A percentile compares a stretch with the other conserved stretches of the same genome.
Evolutionary conservation across 1,140 invertebrate species (phyloP).

Genomic region (Telenomus remus): DNA sequence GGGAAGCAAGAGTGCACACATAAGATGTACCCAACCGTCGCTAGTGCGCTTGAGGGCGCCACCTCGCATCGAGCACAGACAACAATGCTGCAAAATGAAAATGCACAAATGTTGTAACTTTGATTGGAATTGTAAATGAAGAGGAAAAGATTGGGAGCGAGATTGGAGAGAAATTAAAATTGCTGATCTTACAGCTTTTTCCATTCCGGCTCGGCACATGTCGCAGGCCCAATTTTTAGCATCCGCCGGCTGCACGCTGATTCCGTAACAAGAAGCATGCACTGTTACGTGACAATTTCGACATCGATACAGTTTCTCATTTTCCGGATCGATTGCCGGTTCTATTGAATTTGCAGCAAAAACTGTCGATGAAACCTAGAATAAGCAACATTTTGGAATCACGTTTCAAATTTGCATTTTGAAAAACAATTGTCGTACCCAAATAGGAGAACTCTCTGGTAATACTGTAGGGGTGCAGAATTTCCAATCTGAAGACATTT

Average conservation of each 20-base stretch:
- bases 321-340: conserved; percentile 67
- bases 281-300: conserved; percentile 74
- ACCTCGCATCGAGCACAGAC: conserved; percentile 78
- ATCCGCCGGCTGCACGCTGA: conserved; percentile 67
- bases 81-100: conserved; percentile 67
- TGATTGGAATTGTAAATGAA: neutral
- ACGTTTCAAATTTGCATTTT: neutral
- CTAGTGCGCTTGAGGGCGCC: conserved; percentile 80
- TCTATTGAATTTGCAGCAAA: conserved; percentile 72
- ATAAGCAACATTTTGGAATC: neutral
- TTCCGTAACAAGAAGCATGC: conserved; percentile 75
- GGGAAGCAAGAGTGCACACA: conserved; percentile 75
- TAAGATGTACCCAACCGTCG: conserved; percentile 77
- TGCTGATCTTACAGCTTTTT: conserved; percentile 49
- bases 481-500: conserved; percentile 72
- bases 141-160: too few relatives aligned
- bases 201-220: conserved; percentile 70
- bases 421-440: conserved; percentile 63
- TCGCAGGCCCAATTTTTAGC: conserved; percentile 75
- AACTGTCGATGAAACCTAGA: conserved; percentile 66
- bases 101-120: neutral
- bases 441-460: conserved; percentile 72
- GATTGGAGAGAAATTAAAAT: too few relatives aligned
- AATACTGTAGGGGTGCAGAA: conserved; percentile 65
- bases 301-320: conserved; percentile 72